phyloP scores from a whole-genome alignment of 2,113 vertebrate species.

The Nothocercus nigrocapillus region DNA sequence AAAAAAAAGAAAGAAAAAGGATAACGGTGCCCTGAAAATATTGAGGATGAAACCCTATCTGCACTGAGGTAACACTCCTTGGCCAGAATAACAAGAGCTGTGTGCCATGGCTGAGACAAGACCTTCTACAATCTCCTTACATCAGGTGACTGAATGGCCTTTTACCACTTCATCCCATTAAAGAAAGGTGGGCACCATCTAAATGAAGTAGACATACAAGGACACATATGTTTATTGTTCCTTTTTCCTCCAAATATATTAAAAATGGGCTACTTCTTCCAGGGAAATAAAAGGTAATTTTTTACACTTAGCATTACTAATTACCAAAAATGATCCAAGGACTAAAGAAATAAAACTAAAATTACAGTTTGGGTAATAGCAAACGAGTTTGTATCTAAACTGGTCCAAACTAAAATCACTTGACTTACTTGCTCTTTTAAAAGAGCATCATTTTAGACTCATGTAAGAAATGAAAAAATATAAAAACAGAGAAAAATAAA shows the following conservation, averaged over 20 bases:
- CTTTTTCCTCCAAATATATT: not conserved
- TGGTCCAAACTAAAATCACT: not conserved
- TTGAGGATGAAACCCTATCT: not conserved
- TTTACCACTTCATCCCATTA: not conserved
- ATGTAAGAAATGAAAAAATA: not conserved
- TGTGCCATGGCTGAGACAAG: not conserved
- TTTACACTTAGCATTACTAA: not conserved
- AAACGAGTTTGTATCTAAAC: not conserved
- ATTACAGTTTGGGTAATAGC: not conserved
- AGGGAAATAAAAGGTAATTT: not conserved
- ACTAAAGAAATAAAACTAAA: not conserved
- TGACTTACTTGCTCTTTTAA: not conserved
- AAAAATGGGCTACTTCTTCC: not conserved
- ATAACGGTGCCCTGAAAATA: not conserved
- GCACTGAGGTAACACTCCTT: not conserved
- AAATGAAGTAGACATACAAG: not conserved
- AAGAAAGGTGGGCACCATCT: not conserved
- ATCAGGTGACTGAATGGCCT: not conserved
- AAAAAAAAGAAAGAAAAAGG: not conserved
- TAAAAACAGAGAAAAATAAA: not conserved
- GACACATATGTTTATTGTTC: not conserved
- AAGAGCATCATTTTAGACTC: not conserved
- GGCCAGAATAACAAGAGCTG: not conserved
- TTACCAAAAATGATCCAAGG: not conserved
- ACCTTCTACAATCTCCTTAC: not conserved